phyloP scores from a whole-genome alignment of 2,113 vertebrate species.

The Mixornis gularis region DNA sequence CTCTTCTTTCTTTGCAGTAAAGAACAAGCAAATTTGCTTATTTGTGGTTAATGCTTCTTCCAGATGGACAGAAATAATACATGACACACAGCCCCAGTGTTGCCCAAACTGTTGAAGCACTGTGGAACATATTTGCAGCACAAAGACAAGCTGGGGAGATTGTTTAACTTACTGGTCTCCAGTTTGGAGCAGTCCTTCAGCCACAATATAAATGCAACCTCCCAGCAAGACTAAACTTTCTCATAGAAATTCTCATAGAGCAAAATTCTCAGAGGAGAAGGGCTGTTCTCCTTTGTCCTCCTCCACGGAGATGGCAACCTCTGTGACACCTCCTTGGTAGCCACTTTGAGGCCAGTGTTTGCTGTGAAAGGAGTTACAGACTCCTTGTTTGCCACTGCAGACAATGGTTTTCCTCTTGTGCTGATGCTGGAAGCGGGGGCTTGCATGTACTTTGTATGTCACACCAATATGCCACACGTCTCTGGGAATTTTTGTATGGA shows the following conservation, averaged over 20 bases:
- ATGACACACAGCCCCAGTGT: not conserved
- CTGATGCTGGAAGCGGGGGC: not conserved
- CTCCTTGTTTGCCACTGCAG: not conserved
- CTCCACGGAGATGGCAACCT: not conserved
- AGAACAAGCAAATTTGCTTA: slow-evolving; percentile 46
- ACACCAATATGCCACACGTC: accelerated
- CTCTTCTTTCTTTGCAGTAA: slow-evolving; percentile 16
- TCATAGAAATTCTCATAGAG: not conserved
- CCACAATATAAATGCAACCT: slow-evolving; percentile 54
- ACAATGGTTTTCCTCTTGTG: not conserved
- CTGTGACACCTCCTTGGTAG: not conserved
- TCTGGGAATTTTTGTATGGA: not conserved
- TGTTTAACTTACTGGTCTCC: slow-evolving; percentile 61
- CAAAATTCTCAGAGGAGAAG: not conserved
- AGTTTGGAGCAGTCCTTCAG: slow-evolving; percentile 30
- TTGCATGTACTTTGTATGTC: not conserved
- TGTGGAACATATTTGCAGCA: slow-evolving; percentile 38
- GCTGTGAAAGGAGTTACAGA: not conserved
- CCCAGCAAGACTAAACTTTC: slow-evolving; percentile 43
- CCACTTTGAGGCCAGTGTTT: not conserved
- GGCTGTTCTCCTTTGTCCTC: not conserved
- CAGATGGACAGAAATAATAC: slow-evolving; percentile 57
- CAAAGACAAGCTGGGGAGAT: slow-evolving; percentile 36
- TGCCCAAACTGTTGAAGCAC: not conserved
- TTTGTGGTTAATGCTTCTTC: slow-evolving; percentile 54